Conservation (phyloP, 2,888 invertebrate species). For the Crematogaster levior region DNA sequence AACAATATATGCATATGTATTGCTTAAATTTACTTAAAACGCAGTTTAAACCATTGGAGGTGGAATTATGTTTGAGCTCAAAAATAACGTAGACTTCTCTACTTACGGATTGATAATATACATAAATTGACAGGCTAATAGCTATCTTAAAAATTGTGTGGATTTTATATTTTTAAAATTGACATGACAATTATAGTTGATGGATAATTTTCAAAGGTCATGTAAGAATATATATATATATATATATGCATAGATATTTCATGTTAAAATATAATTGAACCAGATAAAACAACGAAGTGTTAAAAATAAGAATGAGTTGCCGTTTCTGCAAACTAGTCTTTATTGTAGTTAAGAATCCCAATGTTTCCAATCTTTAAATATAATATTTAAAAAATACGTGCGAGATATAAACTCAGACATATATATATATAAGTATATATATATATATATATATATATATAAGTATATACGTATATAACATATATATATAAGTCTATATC, state of each 20-base stretch:
- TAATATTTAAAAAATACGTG: background rate
- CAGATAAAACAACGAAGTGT: background rate
- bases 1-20: conserved; percentile 14
- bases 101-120: background rate
- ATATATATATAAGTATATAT: background rate
- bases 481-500: background rate
- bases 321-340: background rate
- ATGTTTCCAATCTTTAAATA: background rate
- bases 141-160: background rate
- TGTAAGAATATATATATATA: background rate
- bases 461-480: no score
- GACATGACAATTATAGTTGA: background rate
- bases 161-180: background rate
- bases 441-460: background rate
- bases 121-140: background rate
- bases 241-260: no score
- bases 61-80: background rate
- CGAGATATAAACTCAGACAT: background rate
- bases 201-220: background rate
- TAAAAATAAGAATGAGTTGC: background rate
- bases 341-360: background rate
- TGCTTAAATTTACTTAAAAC: background rate
- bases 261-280: background rate
- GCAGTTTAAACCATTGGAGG: background rate
- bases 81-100: background rate